Evolutionary conservation across 2,888 invertebrate species (phyloP), one percentile per base, ranked within the genome.

Genomic region (Drosophila aldrichi): DNA sequence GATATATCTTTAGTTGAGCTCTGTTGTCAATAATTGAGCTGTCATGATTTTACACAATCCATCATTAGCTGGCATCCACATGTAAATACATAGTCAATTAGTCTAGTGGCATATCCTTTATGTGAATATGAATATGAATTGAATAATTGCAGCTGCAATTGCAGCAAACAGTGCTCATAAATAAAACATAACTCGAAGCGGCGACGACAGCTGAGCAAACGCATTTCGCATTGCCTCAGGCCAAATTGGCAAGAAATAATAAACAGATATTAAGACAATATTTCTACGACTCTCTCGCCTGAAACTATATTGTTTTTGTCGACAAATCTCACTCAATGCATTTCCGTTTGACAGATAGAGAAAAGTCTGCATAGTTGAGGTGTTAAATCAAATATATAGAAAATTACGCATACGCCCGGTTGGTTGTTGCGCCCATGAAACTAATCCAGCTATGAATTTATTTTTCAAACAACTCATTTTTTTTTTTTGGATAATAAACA

Each of bases 401-500:
- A 7, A 67, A 71, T 75, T 63, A 66, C 68, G 65, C 76, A 78
- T 79, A 75, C 78, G 80, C 65, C 46, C 48, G 41, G 65, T 79
- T 65, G 57, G 56, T 32, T 54, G 64, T 41, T 3, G 34, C 43
- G 43, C 71, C 49, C 32, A 51, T 68, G 32, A 44, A 72, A 51
- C 62, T 67, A 68, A 76, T 51, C 58, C 65, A 46, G 58, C 40
- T 65, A 44, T 25, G 59, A 43, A 68, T 25, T 40, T 62, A 18
- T n/a, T 22, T 51, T 48, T 32, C 48, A 48, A 29, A 57, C 48
- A 62, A 56, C 16, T 34, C 20, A 9, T 32, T 32, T 55, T 56
- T 56, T 32, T 32, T 32, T 55, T 56, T 56, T 32, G 20, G 25
- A 40, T 40, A 54, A 54, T 10, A 54, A 54, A 40, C 16, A 54